Base-by-base conservation (phyloP, 2,888 invertebrate genomes). In the Drosophila tripunctata region DNA sequence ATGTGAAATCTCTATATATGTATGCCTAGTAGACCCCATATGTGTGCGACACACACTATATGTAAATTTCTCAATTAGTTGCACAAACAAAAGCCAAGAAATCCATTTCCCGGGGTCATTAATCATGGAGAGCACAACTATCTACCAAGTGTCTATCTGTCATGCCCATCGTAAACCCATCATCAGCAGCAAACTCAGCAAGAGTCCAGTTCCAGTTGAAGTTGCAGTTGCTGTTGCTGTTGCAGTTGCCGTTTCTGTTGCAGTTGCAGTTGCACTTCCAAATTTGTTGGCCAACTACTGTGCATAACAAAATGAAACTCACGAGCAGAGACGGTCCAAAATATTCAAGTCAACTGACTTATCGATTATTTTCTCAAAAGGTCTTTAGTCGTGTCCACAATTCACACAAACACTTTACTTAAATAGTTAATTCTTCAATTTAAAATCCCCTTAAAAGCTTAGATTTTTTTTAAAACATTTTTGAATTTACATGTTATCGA, bases 51-150 rank as follows among this genome's bases (percentile, higher is more conserved):
- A 48, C 47, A 30, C 36, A 48, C 47, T 48, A 60, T 66, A 79
- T 82, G 76, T 71, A 86, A 82, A 79, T 81, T 78, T 78, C 70
- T 74, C 82, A 85, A 78, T 83, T 86, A 86, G 84, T 64, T 83
- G 80, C 77, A 79, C 67, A 56, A 76, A 72, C 77, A 73, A 76
- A 65, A 61, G 60, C 70, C 69, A 69, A 51, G 64, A 62, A 66
- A 66, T 55, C 40, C 73, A 66, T 78, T 78, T 74, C 40, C 52
- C 50, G 33, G 36, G 57, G 47, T 73, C 75, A 75, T 75, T 75
- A 75, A 75, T 75, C 75, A 75, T 68, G 38, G 17, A 24, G 43
- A 33, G 45, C 56, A 50, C 56, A 65, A 72, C 66, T 56, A 72
- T 73, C 43, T 36, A 30, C 41, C 38, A 30, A 38, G 35, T 47